Evolutionary conservation across 2,888 invertebrate genomes (phyloP).

Genomic region (Ormyrus pomaceus): DNA sequence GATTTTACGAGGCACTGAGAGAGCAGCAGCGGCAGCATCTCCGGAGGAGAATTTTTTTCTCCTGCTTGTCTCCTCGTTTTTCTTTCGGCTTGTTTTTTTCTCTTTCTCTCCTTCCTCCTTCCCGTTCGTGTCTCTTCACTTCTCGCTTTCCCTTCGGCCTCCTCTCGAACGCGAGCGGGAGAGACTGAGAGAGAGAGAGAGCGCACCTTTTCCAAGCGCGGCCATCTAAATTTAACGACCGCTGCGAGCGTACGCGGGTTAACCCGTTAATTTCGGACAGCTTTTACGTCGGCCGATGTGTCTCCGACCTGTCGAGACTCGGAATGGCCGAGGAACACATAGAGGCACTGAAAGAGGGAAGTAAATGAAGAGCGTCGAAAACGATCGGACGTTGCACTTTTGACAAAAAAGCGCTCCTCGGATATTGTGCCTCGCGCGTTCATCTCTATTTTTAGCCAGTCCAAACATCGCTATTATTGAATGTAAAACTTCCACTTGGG

Average conservation of each 20-base stretch:
- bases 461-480: too few species aligned
- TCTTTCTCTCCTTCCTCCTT: conserved; percentile 29
- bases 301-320: conserved; percentile 61
- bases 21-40: conserved; percentile 38
- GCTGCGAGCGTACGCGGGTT: conserved; percentile 62
- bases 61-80: conserved; percentile 38
- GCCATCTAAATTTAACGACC: conserved; percentile 68
- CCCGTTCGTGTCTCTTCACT: conserved; percentile 28
- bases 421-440: too few species aligned
- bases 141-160: conserved; percentile 42
- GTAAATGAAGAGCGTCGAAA: conserved; percentile 58
- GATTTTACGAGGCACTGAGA: conserved; percentile 52
- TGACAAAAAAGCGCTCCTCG: conserved; percentile 7
- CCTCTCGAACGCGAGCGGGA: conserved; percentile 39
- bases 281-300: conserved; percentile 63
- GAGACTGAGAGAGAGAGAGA: conserved; percentile 21
- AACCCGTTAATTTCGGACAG: conserved; percentile 65
- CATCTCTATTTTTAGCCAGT: too few species aligned
- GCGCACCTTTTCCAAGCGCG: conserved; percentile 65
- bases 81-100: conserved; percentile 48
- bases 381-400: conserved; percentile 61
- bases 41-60: conserved; percentile 52
- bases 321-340: conserved; percentile 4
- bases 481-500: too few species aligned
- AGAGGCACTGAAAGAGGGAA: conserved; percentile 32